Evolutionary conservation across 2,113 vertebrate species (phyloP), one percentile per base, ranked within the genome.

Genomic region (Coregonus clupeaformis): DNA sequence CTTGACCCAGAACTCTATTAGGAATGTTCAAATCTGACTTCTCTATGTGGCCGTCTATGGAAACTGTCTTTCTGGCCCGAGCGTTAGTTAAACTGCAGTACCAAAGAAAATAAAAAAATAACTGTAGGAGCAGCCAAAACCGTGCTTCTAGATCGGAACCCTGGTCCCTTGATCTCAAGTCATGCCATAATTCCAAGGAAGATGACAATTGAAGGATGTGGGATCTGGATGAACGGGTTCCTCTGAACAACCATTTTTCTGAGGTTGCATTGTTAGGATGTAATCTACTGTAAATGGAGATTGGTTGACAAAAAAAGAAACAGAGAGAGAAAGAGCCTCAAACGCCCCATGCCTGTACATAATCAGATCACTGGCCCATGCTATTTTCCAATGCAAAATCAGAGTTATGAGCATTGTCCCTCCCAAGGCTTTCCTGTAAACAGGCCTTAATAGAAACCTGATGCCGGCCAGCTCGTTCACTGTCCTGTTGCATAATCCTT

Each of bases 371-470:
- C 36, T 11, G 36, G 9, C 36, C 9, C 36, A 42, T 42, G 36
- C 36, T 42, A 42, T 1, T 82, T 73, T 80, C 73, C 70, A 79
- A 2, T 47, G 62, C 24, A 75, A 85, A 91, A 90, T 89, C 76
- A 84, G 80, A 84, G 80, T 72, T 75, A 78, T 69, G 72, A 76
- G 80, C 84, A 71, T 78, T 67, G 72, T 75, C 27, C 82, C 75
- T 77, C 79, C 71, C 30, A 1, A 71, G 73, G 69, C 9, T 87
- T 87, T 83, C 85, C 78, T 60, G 72, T 78, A 83, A 91, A 91
- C 84, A 90, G 66, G 47, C 77, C 16, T 20, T 18, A 52, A 52
- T 45, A 82, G 82, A 72, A 81, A 84, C 80, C 73, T 68, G 81
- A 80, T 67, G 7, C 24, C 3, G 30, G 6, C 36, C 60, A 45